Percentiles rank a stretch among this genome's conserved stretches.
Evolutionary conservation across 1,140 invertebrate genomes (phyloP).

Genomic region (Cyclina sinensis): DNA sequence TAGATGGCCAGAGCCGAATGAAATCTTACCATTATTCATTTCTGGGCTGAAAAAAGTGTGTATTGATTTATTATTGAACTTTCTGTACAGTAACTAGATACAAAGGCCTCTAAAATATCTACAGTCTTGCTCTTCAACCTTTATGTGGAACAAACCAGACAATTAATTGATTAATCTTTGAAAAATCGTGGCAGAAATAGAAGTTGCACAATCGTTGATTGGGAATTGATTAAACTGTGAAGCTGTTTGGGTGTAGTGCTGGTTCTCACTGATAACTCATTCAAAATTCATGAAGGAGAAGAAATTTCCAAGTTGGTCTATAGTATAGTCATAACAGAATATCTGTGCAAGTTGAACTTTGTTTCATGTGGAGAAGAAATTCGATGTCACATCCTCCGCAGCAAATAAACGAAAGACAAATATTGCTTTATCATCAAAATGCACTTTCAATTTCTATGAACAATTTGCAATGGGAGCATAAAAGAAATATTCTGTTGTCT

Average conservation of each 20-base stretch:
- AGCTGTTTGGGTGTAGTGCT: constrained; percentile 14
- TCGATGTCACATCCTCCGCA: too few relatives aligned
- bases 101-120: not conserved
- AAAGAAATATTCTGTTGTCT: too few relatives aligned
- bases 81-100: not conserved
- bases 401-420: too few relatives aligned
- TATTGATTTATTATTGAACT: constrained; percentile 28
- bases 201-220: constrained; percentile 17
- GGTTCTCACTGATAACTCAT: constrained; percentile 13
- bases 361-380: too few relatives aligned
- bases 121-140: constrained; percentile 13
- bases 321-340: not conserved
- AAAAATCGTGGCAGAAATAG: constrained; percentile 21
- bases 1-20: not conserved
- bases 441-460: too few relatives aligned
- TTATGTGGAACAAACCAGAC: not conserved
- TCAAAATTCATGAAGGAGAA: constrained; percentile 10
- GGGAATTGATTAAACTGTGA: constrained; percentile 21
- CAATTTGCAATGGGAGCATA: too few relatives aligned
- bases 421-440: too few relatives aligned
- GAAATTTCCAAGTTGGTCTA: not conserved
- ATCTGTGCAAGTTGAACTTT: too few relatives aligned
- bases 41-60: not conserved
- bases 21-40: not conserved
- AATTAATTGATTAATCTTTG: constrained; percentile 37